Base-by-base conservation (phyloP, 2,113 vertebrate species). In the Peromyscus leucopus region DNA sequence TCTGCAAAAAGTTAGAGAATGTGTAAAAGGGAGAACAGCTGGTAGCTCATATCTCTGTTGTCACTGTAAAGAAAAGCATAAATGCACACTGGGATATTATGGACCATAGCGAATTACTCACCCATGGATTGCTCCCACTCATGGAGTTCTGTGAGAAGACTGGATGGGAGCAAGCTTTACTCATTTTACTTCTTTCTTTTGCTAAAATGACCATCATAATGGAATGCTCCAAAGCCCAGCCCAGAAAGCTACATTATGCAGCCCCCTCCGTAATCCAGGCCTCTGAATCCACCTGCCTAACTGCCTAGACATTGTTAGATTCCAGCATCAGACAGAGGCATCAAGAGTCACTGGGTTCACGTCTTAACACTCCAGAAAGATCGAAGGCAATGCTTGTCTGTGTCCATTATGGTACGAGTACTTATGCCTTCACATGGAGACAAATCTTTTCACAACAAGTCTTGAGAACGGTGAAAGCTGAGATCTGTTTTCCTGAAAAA, bases 391-490 rank as follows among this genome's bases (percentile, higher is more conserved):
- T 6, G 33, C 65, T 71, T 88, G 21, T 55, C 85, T 84, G 63
- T 9, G 13, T 15, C 31, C 42, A 71, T 65, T 59, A 65, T 21
- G 12, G 17, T 36, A 10, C 10, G 88, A 71, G 15, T 24, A 31
- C 22, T 12, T 8, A 1, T 11, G 55, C 33, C 39, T 69, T 93
- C 33, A 59, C 61, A 36, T 1, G 48, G 59, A 91, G 90, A 90
- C 84, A 90, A 93, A 69, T 24, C 13, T 33, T 86, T 85, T 71
- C 55, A 59, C 51, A 21, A 11, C 3, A 61, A 61, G 36, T 82
- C 72, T 48, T 74, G 78, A 67, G 74, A 87, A 75, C 76, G 22
- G n/a, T 65, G 57, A 71, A 93, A 90, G 89, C 55, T 84, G 82
- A 4, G 15, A 15, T 39, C 63, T 61, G 31, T 36, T 84, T 57